Evolutionary conservation across 2,113 vertebrate genomes (phyloP).

Genomic region (Solea senegalensis): DNA sequence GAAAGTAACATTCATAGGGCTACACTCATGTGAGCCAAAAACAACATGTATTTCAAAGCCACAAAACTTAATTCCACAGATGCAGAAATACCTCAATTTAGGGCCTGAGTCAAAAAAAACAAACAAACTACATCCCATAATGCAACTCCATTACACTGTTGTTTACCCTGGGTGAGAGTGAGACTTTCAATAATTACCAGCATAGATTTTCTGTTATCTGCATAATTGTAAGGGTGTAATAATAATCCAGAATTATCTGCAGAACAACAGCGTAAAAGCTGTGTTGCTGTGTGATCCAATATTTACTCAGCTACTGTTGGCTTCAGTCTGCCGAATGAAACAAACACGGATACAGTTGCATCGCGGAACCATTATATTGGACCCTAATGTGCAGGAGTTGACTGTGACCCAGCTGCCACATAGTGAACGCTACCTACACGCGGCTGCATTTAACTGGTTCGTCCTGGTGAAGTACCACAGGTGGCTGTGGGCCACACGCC

Average conservation of each 20-base stretch:
- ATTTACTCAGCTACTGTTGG: neutral
- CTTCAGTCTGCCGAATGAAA: neutral
- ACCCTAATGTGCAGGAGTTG: constrained; percentile 2
- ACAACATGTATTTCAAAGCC: no score
- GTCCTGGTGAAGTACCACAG: constrained; percentile 67
- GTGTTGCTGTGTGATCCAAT: neutral
- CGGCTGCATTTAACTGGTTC: neutral
- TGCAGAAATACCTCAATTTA: no score
- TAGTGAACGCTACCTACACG: neutral
- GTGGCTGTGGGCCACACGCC: constrained; percentile 67
- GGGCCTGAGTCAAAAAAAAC: neutral
- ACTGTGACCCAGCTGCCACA: constrained; percentile 16
- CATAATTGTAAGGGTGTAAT: neutral
- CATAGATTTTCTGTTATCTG: neutral
- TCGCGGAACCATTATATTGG: neutral
- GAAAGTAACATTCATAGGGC: constrained; percentile 33
- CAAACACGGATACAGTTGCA: neutral
- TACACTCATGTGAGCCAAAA: constrained; percentile 10
- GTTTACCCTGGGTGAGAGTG: neutral
- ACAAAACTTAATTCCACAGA: constrained; percentile 2
- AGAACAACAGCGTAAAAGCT: neutral
- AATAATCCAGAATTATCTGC: neutral
- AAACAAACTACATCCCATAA: neutral
- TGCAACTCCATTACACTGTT: neutral
- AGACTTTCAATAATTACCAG: neutral